Conservation (phyloP, 2,888 invertebrate species). For the Sesamia inferens region DNA sequence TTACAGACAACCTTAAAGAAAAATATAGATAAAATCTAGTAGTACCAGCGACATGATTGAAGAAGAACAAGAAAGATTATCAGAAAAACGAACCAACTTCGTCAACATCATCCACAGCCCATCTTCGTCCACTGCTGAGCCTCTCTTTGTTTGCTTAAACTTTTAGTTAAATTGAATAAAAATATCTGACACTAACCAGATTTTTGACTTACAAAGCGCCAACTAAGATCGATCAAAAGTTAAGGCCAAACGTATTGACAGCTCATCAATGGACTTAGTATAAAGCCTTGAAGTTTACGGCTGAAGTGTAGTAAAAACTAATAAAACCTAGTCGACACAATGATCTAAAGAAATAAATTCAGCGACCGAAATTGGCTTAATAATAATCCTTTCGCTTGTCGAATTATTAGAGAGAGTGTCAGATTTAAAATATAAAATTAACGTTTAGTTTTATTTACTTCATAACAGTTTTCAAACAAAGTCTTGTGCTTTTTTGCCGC, state of each 20-base stretch:
- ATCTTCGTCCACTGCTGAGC: background rate
- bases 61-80: too few species aligned
- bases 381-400: conserved; percentile 53
- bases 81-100: background rate
- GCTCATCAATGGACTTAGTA: conserved; percentile 18
- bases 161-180: background rate
- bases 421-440: conserved; percentile 36
- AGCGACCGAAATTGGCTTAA: conserved; percentile 26
- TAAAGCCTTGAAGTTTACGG: conserved; percentile 7
- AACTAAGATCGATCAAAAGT: conserved; percentile 18
- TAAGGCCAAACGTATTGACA: conserved; percentile 20
- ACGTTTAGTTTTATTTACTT: background rate
- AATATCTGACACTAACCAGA: background rate
- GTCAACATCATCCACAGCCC: background rate
- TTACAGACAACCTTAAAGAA: too few species aligned
- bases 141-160: background rate
- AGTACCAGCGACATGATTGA: too few species aligned
- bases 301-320: conserved; percentile 30
- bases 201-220: background rate
- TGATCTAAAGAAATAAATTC: conserved; percentile 25
- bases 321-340: conserved; percentile 31
- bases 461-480: conserved; percentile 3
- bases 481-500: background rate
- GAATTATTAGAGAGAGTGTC: conserved; percentile 44
- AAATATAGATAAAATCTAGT: too few species aligned